phyloP scores from a whole-genome alignment of 2,113 vertebrate species.

The Eulemur rufifrons region DNA sequence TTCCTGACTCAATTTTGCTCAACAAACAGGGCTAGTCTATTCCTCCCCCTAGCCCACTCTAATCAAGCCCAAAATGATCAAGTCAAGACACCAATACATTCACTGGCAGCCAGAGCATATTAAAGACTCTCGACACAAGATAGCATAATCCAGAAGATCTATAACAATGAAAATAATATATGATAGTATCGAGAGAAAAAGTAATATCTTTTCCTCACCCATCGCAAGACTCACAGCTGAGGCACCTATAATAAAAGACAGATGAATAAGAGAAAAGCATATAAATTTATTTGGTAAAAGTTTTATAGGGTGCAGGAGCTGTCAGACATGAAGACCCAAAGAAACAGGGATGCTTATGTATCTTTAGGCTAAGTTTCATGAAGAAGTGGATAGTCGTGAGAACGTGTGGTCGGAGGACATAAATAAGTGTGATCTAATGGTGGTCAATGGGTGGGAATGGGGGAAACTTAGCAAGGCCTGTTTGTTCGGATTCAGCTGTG shows the following conservation, averaged over 20 bases:
- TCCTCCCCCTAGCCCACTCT: too few relatives aligned
- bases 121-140: not conserved
- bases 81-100: not conserved
- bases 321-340: not conserved
- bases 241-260: not conserved
- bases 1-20: not conserved
- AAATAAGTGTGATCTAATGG: not conserved
- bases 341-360: not conserved
- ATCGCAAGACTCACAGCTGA: not conserved
- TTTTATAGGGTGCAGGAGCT: not conserved
- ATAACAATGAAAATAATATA: not conserved
- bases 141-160: not conserved
- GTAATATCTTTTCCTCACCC: not conserved
- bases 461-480: not conserved
- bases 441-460: too few relatives aligned
- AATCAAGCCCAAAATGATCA: not conserved
- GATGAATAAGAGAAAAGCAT: not conserved
- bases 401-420: not conserved
- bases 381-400: not conserved
- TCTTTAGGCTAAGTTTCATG: not conserved
- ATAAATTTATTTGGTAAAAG: not conserved
- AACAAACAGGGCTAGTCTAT: not conserved
- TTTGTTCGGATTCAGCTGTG: not conserved
- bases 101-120: not conserved
- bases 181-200: not conserved